Base-by-base conservation (phyloP, 1,140 invertebrate species). In the Paralvinella palmiformis region DNA sequence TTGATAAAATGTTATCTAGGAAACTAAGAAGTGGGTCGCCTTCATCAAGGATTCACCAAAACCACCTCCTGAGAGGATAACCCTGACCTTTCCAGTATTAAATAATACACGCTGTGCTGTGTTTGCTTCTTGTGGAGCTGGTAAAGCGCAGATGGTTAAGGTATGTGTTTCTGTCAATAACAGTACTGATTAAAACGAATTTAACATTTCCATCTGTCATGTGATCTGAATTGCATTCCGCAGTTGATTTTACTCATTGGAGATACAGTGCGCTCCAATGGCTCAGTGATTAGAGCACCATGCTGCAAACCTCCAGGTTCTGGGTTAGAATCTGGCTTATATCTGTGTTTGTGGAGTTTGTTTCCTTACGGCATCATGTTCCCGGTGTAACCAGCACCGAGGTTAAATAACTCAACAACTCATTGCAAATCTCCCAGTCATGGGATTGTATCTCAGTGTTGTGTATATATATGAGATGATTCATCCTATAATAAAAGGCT, bases 21-120 rank as follows among this genome's bases (percentile, higher is more conserved):
- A 74, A 44, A 72, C 32, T n/a, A 69, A 72, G 20, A 68, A 70
- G 13, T 90, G 92, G 84, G 88, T 98, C 3, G 91, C 91, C 31
- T 79, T 88, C 1, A 91, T 99, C 56, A 86, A 83, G 1, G 90
- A 99, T 81, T 97, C 95, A 0, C 96, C 96, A 0, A 99, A 99
- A 81, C 94, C 93, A 60, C 96, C 96, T 3, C 89, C 92, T 7
- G 82, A 82, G 53, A 85, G 96, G 65, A 88, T 99, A 10, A 99
- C 96, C 2, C 79, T 99, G 45, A 98, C 96, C 2, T 88, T 92
- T 65, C 91, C 93, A 4, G 88, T 96, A 5, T 86, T 99, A 17
- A 97, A 98, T 75, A 90, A 90, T 79, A 90, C 94, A 7, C 85
- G 84, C 61, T 84, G 85, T 73, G 90, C 89, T 72, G 85, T 92